These are phyloP conservation scores for Aldabrachelys gigantea DNA, from an alignment of 2,113 vertebrate genomes.

Conservation along the genomic window DNA sequence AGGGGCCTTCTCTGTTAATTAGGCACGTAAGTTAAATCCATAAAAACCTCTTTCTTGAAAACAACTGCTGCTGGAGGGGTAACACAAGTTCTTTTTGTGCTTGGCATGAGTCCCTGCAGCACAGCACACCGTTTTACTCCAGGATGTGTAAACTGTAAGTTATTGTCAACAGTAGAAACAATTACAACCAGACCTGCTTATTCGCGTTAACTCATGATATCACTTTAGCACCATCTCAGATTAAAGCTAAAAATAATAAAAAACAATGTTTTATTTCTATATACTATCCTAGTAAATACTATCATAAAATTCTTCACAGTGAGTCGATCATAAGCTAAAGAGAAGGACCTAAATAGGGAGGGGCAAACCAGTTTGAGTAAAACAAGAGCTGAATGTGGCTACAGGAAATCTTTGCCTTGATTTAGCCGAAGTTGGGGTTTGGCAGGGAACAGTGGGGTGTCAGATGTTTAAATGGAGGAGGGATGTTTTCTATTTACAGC, in stretches of 20 bases:
- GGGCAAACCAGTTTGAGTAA: background rate
- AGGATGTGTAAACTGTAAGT: conserved; percentile 17
- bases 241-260: conserved; percentile 11
- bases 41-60: conserved; percentile 49
- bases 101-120: conserved; percentile 30
- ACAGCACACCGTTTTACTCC: conserved; percentile 38
- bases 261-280: background rate
- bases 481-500: background rate
- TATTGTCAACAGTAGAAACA: conserved; percentile 36
- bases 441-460: background rate
- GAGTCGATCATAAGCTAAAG: background rate
- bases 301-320: background rate
- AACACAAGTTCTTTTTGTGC: conserved; percentile 37
- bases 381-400: background rate
- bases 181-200: conserved; percentile 21
- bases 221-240: background rate
- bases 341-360: background rate
- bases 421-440: background rate
- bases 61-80: background rate
- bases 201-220: conserved; percentile 12
- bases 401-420: background rate
- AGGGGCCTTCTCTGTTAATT: conserved; percentile 48
- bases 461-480: background rate
- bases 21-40: conserved; percentile 36
- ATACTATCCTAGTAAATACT: background rate